Conservation (phyloP, 2,797 vertebrate species). For the Coregonus ussuriensis region DNA sequence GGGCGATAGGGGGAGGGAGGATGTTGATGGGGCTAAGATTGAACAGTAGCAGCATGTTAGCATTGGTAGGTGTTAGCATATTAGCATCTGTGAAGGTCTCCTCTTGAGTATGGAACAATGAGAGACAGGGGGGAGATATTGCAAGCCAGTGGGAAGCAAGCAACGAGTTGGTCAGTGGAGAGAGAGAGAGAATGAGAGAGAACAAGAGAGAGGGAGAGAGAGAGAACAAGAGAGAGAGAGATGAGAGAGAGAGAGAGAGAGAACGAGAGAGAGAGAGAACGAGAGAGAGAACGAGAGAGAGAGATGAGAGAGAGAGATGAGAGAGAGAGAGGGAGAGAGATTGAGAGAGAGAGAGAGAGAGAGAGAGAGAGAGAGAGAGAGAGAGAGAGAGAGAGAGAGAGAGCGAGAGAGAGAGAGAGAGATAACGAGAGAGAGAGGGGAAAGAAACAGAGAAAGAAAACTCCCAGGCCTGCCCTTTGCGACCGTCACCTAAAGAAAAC, state of each 20-base stretch:
- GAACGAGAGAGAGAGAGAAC: neutral
- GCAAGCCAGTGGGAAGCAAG: neutral
- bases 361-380: neutral
- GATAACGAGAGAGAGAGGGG: neutral
- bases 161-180: neutral
- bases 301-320: neutral
- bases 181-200: neutral
- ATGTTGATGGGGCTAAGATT: neutral
- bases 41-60: neutral
- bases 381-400: too few species aligned
- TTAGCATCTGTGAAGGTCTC: neutral
- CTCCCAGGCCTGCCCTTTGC: neutral
- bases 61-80: neutral
- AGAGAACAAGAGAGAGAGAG: neutral
- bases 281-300: constrained; percentile 7
- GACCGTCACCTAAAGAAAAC: constrained; percentile 7
- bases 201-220: neutral
- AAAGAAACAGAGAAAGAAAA: neutral
- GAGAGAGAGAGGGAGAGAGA: constrained; percentile 12
- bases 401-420: too few species aligned
- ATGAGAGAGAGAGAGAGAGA: neutral
- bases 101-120: neutral
- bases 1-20: neutral
- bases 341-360: neutral
- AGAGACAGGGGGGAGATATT: neutral